These are phyloP conservation scores for Schizothorax lantsangensis DNA, from an alignment of 2,797 vertebrate species.

Conservation along the genomic window DNA sequence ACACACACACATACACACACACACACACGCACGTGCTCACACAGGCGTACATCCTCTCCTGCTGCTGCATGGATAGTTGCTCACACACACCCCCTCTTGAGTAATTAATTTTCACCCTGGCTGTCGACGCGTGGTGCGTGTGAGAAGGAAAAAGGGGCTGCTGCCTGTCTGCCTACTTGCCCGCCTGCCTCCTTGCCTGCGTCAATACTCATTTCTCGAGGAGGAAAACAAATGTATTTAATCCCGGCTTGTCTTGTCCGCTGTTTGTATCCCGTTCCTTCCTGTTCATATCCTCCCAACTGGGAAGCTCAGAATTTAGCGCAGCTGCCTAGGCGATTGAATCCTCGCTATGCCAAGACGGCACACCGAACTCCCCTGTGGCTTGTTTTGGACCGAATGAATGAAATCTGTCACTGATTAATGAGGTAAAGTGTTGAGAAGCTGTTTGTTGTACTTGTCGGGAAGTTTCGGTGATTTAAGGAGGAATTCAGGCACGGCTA, in stretches of 20 bases:
- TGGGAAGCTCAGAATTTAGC: slow-evolving; percentile 38
- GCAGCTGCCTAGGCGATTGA: slow-evolving; percentile 27
- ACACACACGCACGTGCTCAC: slow-evolving; percentile 18
- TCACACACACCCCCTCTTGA: slow-evolving; percentile 65
- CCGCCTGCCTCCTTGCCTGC: slow-evolving; percentile 57
- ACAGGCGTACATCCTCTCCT: slow-evolving; percentile 35
- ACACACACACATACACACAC: slow-evolving; percentile 10
- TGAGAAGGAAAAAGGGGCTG: slow-evolving; percentile 53
- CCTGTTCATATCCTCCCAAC: slow-evolving; percentile 29
- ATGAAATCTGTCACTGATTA: slow-evolving; percentile 38
- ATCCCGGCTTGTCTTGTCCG: slow-evolving; percentile 67
- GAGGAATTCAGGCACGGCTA: slow-evolving; percentile 8
- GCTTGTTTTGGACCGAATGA: slow-evolving; percentile 3
- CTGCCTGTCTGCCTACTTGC: slow-evolving; percentile 38
- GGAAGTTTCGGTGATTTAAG: slow-evolving; percentile 27
- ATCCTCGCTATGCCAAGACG: neutral
- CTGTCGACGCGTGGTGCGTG: slow-evolving; percentile 67
- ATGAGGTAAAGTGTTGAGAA: slow-evolving; percentile 13
- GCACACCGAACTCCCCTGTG: neutral
- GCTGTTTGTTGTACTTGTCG: slow-evolving; percentile 28
- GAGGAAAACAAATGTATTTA: slow-evolving; percentile 81
- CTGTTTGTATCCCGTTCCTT: slow-evolving; percentile 35
- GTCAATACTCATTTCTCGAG: slow-evolving; percentile 77
- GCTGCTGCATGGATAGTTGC: slow-evolving; percentile 32
- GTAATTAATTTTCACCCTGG: slow-evolving; percentile 80